Conservation (phyloP, 2,888 invertebrate species). For the Pyrocoelia pectoralis region DNA sequence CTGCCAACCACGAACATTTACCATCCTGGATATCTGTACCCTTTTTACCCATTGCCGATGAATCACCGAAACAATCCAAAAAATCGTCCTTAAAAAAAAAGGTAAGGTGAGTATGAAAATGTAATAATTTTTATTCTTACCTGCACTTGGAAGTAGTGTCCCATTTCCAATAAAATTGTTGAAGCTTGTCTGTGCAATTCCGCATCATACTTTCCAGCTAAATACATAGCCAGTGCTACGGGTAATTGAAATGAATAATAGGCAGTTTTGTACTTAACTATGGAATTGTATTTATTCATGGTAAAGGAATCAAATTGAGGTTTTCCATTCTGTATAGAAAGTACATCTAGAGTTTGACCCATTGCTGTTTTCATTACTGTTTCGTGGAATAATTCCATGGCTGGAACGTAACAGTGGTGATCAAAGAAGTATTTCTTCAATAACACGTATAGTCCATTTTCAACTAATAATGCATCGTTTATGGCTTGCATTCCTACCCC, state of each 20-base stretch:
- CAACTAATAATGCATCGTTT: constrained; percentile 86
- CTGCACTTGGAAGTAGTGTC: constrained; percentile 94
- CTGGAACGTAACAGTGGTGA: constrained; percentile 78
- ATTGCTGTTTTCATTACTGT: constrained; percentile 75
- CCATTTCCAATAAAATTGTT: constrained; percentile 88
- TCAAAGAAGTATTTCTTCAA: constrained; percentile 79
- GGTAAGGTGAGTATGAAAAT: constrained; percentile 14
- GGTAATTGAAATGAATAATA: constrained; percentile 96
- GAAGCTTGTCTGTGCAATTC: constrained; percentile 86
- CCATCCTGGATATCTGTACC: constrained; percentile 95
- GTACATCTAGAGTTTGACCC: constrained; percentile 84
- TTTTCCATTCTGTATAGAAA: constrained; percentile 64
- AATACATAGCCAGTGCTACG: constrained; percentile 84
- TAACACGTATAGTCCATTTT: constrained; percentile 80
- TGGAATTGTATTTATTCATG: constrained; percentile 85
- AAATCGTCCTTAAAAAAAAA: constrained; percentile 78
- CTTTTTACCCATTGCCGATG: constrained; percentile 84
- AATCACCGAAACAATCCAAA: constrained; percentile 90
- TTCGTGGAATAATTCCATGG: constrained; percentile 86
- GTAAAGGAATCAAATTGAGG: constrained; percentile 77
- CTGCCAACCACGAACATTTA: constrained; percentile 95
- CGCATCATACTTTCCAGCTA: constrained; percentile 79
- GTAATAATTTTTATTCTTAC: constrained; percentile 57
- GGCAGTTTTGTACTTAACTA: constrained; percentile 91
- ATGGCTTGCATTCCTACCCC: constrained; percentile 78